These are phyloP conservation scores for Archips xylosteana DNA, from an alignment of 2,888 invertebrate genomes.

Conservation along the genomic window DNA sequence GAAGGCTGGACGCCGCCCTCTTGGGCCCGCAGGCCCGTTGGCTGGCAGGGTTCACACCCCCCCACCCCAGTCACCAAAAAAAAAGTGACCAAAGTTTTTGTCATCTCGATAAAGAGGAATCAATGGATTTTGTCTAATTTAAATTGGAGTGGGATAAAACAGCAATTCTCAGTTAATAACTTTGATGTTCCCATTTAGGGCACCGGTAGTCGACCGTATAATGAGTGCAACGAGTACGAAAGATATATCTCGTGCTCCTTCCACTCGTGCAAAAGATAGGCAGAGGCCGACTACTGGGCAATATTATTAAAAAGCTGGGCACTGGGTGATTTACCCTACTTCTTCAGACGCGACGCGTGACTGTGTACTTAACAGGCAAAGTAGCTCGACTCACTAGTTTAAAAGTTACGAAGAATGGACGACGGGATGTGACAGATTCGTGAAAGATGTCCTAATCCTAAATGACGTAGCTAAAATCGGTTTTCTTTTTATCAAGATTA, in stretches of 20 bases:
- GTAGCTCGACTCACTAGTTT: not conserved
- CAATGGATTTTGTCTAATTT: not conserved
- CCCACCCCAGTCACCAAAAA: too few relatives aligned
- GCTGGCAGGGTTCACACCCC: too few relatives aligned
- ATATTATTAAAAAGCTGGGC: too few relatives aligned
- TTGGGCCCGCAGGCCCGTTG: too few relatives aligned
- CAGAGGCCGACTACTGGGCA: too few relatives aligned
- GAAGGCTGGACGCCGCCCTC: too few relatives aligned
- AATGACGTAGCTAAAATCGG: not conserved
- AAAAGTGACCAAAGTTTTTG: too few relatives aligned
- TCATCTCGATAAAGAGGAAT: not conserved
- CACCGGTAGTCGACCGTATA: too few relatives aligned
- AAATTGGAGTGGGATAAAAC: not conserved
- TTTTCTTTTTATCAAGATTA: not conserved
- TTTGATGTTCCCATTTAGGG: not conserved
- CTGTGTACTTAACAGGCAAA: constrained; percentile 1
- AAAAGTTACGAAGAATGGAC: not conserved
- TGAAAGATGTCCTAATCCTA: not conserved
- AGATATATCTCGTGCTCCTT: too few relatives aligned
- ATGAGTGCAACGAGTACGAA: too few relatives aligned
- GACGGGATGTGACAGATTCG: not conserved
- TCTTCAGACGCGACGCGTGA: not conserved
- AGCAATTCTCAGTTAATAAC: not conserved
- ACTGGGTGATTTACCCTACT: too few relatives aligned
- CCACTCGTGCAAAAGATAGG: too few relatives aligned